Evolutionary conservation across 2,113 vertebrate species (phyloP).

Genomic region (Petroica traversi): DNA sequence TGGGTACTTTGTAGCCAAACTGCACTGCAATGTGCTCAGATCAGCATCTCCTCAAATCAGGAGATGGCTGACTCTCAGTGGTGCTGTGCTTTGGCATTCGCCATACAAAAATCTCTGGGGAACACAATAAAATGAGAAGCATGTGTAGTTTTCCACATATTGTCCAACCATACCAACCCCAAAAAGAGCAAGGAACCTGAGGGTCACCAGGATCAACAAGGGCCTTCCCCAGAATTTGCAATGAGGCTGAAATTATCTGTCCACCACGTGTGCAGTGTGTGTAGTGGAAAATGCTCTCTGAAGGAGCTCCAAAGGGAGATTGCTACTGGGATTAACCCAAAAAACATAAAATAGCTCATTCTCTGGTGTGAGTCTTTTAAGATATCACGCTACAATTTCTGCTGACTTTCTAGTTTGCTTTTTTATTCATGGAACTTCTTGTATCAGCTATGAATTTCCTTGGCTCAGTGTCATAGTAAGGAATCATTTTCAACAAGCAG

Average conservation of each 20-base stretch:
- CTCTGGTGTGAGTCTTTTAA: background rate
- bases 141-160: background rate
- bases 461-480: background rate
- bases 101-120: background rate
- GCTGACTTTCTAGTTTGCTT: background rate
- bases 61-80: background rate
- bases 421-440: background rate
- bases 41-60: background rate
- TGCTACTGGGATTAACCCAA: background rate
- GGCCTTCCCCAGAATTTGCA: background rate
- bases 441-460: background rate
- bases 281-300: background rate
- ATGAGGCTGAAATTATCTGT: background rate
- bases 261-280: background rate
- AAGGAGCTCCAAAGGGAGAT: background rate
- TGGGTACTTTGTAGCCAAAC: background rate
- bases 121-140: background rate
- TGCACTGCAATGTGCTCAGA: background rate
- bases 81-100: background rate
- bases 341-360: background rate
- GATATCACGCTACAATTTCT: background rate
- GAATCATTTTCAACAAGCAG: background rate
- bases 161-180: background rate
- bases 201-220: background rate
- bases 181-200: background rate